These are phyloP conservation scores for Geotrupes spiniger DNA, from an alignment of 2,888 invertebrate genomes.

Conservation along the genomic window DNA sequence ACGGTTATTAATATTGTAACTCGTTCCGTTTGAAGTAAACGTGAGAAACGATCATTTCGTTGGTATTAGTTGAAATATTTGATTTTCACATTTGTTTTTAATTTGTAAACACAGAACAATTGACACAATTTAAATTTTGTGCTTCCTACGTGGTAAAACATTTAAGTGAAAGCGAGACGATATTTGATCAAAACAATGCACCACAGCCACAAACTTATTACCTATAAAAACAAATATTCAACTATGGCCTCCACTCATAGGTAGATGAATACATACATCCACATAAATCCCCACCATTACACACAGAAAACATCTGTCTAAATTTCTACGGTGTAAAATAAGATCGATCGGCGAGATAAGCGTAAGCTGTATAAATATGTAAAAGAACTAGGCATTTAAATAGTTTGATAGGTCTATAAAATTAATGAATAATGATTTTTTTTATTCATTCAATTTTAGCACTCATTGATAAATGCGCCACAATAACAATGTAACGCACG, in stretches of 20 bases:
- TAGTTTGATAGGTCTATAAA: too few species aligned
- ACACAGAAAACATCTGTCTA: slow-evolving; percentile 19
- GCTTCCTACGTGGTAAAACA: neutral
- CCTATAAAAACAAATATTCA: slow-evolving; percentile 21
- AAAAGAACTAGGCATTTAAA: too few species aligned
- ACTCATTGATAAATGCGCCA: too few species aligned
- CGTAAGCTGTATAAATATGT: slow-evolving; percentile 4
- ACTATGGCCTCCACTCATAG: slow-evolving; percentile 16
- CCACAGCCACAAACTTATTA: slow-evolving; percentile 16
- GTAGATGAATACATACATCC: slow-evolving; percentile 16
- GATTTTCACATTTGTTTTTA: slow-evolving; percentile 14
- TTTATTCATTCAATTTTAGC: too few species aligned
- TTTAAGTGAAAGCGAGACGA: slow-evolving; percentile 13
- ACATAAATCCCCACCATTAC: slow-evolving; percentile 14
- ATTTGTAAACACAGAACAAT: neutral
- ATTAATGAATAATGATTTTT: too few species aligned
- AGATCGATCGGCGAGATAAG: slow-evolving; percentile 7
- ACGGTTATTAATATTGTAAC: neutral
- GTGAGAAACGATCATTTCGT: neutral
- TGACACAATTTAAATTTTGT: slow-evolving; percentile 1
- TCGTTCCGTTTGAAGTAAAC: slow-evolving; percentile 6
- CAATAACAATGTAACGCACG: too few species aligned
- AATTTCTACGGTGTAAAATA: slow-evolving; percentile 13
- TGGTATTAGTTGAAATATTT: slow-evolving; percentile 8
- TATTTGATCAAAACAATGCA: slow-evolving; percentile 11